phyloP scores from a whole-genome alignment of 2,888 invertebrate species.

The Disparrhopalites patrizii region DNA sequence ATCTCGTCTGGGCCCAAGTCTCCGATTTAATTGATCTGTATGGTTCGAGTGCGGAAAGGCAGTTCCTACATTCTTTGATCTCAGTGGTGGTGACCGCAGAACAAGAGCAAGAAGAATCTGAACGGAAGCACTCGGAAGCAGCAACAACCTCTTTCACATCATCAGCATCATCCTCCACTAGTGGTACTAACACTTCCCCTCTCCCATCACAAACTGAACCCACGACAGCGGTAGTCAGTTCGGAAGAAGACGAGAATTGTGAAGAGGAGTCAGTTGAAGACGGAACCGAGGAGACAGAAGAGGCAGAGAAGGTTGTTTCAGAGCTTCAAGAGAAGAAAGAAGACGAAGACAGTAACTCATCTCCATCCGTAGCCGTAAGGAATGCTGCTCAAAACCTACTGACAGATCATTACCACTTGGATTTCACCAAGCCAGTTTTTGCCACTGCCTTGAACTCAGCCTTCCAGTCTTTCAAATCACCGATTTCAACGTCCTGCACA shows the following conservation, averaged over 20 bases:
- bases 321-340: too few relatives aligned
- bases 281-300: conserved; percentile 14
- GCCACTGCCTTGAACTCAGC: conserved; percentile 37
- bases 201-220: too few relatives aligned
- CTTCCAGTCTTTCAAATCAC: conserved; percentile 33
- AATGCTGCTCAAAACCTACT: conserved; percentile 32
- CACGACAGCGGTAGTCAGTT: too few relatives aligned
- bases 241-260: too few relatives aligned
- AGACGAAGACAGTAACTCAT: not conserved
- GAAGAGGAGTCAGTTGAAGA: not conserved
- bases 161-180: not conserved
- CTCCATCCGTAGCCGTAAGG: conserved; percentile 3
- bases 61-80: conserved; percentile 45
- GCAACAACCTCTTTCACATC: not conserved
- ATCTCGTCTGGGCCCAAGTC: conserved; percentile 38
- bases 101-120: not conserved
- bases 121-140: too few relatives aligned
- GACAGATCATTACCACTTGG: conserved; percentile 31
- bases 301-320: not conserved
- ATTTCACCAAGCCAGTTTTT: conserved; percentile 36
- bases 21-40: conserved; percentile 38
- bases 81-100: conserved; percentile 36
- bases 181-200: not conserved
- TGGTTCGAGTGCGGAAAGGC: conserved; percentile 44
- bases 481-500: not conserved